Evolutionary conservation across 1,140 invertebrate genomes (phyloP).

Genomic region (Hetaerina americana): DNA sequence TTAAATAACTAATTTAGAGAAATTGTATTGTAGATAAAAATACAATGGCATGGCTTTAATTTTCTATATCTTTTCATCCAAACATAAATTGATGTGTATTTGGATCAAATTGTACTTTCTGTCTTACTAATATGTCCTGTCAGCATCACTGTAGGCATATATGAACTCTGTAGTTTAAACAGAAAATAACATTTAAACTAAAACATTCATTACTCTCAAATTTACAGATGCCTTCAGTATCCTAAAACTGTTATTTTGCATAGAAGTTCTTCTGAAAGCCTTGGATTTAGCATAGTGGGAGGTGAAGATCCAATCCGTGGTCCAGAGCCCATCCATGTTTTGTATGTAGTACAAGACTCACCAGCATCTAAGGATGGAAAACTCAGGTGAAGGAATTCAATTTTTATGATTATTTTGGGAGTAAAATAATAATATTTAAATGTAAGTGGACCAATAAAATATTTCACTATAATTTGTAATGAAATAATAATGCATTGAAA

Average conservation of each 20-base stretch:
- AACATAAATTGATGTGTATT: too few relatives aligned
- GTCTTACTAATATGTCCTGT: background rate
- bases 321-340: conserved; percentile 34
- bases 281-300: conserved; percentile 39
- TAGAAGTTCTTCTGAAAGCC: conserved; percentile 26
- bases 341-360: conserved; percentile 35
- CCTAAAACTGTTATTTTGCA: conserved; percentile 33
- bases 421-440: too few relatives aligned
- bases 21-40: too few relatives aligned
- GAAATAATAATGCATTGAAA: too few relatives aligned
- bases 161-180: background rate
- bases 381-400: conserved; percentile 26
- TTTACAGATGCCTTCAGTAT: conserved; percentile 30
- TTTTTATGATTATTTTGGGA: too few relatives aligned
- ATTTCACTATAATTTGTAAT: too few relatives aligned
- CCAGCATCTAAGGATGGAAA: conserved; percentile 35
- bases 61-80: too few relatives aligned
- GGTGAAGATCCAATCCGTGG: conserved; percentile 32
- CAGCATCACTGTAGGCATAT: background rate
- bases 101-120: background rate
- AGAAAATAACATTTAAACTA: background rate
- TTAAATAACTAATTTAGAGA: too few relatives aligned
- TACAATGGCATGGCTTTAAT: too few relatives aligned
- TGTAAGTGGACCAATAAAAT: too few relatives aligned
- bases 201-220: background rate